Percentiles rank a stretch among this genome's conserved stretches.
These are phyloP conservation scores for Myripristis murdjan DNA, from an alignment of 2,797 vertebrate species.

Conservation along the genomic window DNA sequence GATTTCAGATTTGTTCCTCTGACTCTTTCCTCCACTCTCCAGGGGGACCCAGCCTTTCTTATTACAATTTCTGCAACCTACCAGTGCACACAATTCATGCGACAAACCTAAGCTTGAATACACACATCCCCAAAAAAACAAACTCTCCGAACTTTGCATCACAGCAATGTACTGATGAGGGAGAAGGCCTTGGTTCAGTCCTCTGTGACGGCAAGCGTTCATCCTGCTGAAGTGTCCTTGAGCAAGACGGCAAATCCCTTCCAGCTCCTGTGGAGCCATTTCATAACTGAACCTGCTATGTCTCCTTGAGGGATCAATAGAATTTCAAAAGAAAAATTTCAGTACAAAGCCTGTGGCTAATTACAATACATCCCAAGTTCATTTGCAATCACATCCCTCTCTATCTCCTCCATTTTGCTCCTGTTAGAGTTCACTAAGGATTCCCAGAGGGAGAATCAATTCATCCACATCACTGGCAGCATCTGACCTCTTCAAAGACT, in stretches of 20 bases:
- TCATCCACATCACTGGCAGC: constrained; percentile 38
- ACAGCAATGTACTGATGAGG: constrained; percentile 16
- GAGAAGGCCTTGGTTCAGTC: neutral
- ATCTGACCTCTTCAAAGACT: constrained; percentile 45
- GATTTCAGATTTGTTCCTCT: constrained; percentile 40
- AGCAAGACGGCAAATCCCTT: neutral
- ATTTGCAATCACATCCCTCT: neutral
- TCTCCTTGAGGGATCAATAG: no score
- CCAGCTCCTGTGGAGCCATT: no score
- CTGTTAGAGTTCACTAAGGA: constrained; percentile 31
- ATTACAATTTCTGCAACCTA: constrained; percentile 44
- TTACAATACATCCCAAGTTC: no score
- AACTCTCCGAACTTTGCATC: constrained; percentile 39
- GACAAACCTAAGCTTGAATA: constrained; percentile 15
- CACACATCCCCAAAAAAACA: constrained; percentile 33
- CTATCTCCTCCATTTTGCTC: constrained; percentile 2
- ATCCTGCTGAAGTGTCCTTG: constrained; percentile 22
- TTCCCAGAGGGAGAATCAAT: constrained; percentile 12
- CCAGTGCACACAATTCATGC: no score
- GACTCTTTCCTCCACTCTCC: constrained; percentile 30
- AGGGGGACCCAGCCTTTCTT: constrained; percentile 39
- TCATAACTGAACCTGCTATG: no score
- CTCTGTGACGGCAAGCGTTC: constrained; percentile 16
- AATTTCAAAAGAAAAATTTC: neutral
- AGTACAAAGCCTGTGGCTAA: neutral